phyloP scores from a whole-genome alignment of 2,113 vertebrate genomes.

The Cochlearius cochlearius region DNA sequence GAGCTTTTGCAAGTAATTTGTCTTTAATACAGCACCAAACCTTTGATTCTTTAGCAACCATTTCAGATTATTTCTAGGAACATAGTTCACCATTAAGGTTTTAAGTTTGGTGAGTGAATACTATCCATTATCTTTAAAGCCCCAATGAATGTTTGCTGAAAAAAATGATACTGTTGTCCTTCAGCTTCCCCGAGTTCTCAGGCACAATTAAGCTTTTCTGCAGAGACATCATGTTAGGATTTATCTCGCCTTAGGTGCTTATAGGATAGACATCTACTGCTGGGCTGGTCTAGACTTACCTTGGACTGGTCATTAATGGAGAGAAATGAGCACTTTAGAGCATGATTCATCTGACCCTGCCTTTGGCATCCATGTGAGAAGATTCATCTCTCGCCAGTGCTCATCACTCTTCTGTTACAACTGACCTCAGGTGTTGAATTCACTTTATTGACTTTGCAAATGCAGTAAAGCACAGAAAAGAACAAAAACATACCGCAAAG shows the following conservation, averaged over 20 bases:
- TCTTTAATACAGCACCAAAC: neutral
- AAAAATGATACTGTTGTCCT: neutral
- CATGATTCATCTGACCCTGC: neutral
- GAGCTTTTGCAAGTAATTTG: neutral
- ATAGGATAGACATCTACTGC: neutral
- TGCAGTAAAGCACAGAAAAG: neutral
- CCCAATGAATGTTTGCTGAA: neutral
- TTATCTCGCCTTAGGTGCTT: neutral
- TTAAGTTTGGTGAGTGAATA: neutral
- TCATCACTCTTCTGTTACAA: neutral
- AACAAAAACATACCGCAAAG: neutral
- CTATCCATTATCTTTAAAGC: neutral
- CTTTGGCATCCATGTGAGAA: neutral
- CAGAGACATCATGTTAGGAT: neutral
- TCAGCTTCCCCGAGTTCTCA: neutral
- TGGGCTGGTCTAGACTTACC: slow-evolving; percentile 12
- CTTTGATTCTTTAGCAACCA: neutral
- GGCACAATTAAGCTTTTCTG: neutral
- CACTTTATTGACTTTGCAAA: neutral
- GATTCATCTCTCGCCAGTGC: neutral
- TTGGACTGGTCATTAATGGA: neutral
- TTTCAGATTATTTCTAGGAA: neutral
- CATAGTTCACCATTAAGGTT: neutral
- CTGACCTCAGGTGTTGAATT: neutral
- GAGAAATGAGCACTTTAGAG: neutral